Base-by-base conservation (phyloP, 37 sponge, comb jelly and placozoan species). In the Aplysina aerophoba region DNA sequence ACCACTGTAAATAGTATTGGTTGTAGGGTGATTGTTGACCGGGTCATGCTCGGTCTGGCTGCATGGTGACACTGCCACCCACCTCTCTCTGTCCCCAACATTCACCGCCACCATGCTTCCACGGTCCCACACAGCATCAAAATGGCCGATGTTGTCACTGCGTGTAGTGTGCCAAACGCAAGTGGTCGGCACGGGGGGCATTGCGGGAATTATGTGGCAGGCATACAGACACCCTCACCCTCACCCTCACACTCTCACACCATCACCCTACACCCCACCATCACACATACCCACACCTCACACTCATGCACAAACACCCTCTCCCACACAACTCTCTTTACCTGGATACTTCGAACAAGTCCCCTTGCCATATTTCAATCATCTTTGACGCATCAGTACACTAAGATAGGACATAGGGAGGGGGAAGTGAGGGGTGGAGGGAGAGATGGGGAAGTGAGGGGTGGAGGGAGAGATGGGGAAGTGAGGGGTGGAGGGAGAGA, bases 121-220 rank as follows among this genome's bases (percentile, higher is more conserved):
- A 55, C 83, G 57, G 24, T 92, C 93, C 93, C 93, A 92, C 0
- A 86, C 54, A 56, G 66, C 87, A 85, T 92, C 93, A 92, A 92
- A 92, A 1, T 15, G 77, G 25, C 85, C 92, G 16, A 66, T 16
- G 30, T 64, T 30, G 19, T 68, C 65, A 71, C 73, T 71, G 36
- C 73, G 15, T 71, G 35, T 21, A 62, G 11, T 13, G 11, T 44
- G 8, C 50, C 50, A 44, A 8, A 44, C 8, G 50, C 50, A 44
- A n/a, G n/a, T n/a, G n/a, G n/a, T n/a, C n/a, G n/a, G n/a, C n/a
- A n/a, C n/a, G n/a, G n/a, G n/a, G n/a, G n/a, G n/a, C n/a, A n/a
- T n/a, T n/a, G n/a, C n/a, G n/a, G n/a, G n/a, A n/a, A n/a, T n/a
- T n/a, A n/a, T n/a, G n/a, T n/a, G n/a, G n/a, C 50, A 44, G 6